Evolutionary conservation across 1,140 invertebrate species (phyloP), one percentile per base, ranked within the genome.

Genomic region (Drosophila setifemur): DNA sequence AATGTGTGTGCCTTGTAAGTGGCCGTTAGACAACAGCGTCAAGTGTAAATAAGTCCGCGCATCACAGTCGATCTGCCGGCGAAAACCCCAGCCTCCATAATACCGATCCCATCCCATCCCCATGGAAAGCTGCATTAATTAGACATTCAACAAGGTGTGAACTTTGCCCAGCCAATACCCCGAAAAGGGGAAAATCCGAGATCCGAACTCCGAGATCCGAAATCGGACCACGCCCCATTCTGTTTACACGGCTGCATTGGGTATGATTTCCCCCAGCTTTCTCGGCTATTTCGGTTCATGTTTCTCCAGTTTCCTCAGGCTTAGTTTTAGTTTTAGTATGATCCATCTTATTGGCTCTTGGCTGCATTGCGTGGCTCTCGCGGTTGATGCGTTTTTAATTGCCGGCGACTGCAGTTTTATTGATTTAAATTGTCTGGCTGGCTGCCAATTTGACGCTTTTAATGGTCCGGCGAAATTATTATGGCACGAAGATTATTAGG

Each of bases 111-210:
- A 48, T 16, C 14, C 33, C 21, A n/a, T 12, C 23, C 37, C 44
- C 43, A 58, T n/a, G 28, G 40, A 83, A 83, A 85, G 79, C 67
- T 86, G 81, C 82, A 86, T 86, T 86, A 86, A 86, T 86, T 86
- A 86, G 81, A 81, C 81, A 81, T 85, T 74, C 82, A 86, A 83
- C 79, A 86, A 83, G 79, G 79, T 83, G 79, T 83, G 79, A 83
- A 83, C 79, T 83, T 85, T 85, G 70, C 43, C 69, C 72, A 72
- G 57, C 31, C 57, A 47, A 49, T 64, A 40, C 29, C 43, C 57
- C 73, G 72, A 77, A 50, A 68, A 50, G 23, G 66, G 49, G 21
- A 50, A 47, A 50, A 44, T 35, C 48, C 40, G 25, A 50, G 25
- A 29, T n/a, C n/a, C n/a, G n/a, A n/a, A n/a, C n/a, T n/a, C n/a